Evolutionary conservation across 1,140 invertebrate genomes (phyloP), one percentile per base, ranked within the genome.

Genomic region (Atta colombica): DNA sequence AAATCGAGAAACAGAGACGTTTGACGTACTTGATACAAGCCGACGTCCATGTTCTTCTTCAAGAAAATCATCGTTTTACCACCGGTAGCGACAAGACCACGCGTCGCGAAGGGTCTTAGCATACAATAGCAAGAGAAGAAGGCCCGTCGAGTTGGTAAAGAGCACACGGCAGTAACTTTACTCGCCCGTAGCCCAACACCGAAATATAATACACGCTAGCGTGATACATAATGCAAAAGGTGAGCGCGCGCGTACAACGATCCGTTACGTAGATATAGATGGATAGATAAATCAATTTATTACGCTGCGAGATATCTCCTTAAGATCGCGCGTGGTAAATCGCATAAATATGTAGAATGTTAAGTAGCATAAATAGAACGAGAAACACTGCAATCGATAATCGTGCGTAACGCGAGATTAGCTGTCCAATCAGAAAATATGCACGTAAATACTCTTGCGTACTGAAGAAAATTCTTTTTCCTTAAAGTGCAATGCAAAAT

Each of bases 231-330:
- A 84, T 84, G 80, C 80, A 84, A 84, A 84, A 84, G 80, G 80
- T 84, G 69, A 84, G 69, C 80, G 80, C 53, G 68, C 80, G 68
- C 55, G 80, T 31, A 35, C 53, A 60, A n/a, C 69, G 80, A 84
- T 65, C 39, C 80, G 80, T 49, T 84, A 75, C 58, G 60, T 35
- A 84, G 80, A 84, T 84, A 84, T 84, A 84, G 80, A 84, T 75
- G 80, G 58, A 84, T 63, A 84, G 80, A 84, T 84, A 84, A 84
- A 84, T 84, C 80, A 75, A 84, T 84, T 84, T 84, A 84, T 84
- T 84, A 84, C 69, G 39, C 80, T n/a, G 68, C 39, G 69, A 84
- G 80, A 49, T 84, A 75, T 75, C 39, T 84, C 55, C n/a, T 61
- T 71, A 25, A 35, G 55, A 84, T 84, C 69, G 80, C 69, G 69